Conservation (phyloP, 2,888 invertebrate genomes). For the Macropis europaea region DNA sequence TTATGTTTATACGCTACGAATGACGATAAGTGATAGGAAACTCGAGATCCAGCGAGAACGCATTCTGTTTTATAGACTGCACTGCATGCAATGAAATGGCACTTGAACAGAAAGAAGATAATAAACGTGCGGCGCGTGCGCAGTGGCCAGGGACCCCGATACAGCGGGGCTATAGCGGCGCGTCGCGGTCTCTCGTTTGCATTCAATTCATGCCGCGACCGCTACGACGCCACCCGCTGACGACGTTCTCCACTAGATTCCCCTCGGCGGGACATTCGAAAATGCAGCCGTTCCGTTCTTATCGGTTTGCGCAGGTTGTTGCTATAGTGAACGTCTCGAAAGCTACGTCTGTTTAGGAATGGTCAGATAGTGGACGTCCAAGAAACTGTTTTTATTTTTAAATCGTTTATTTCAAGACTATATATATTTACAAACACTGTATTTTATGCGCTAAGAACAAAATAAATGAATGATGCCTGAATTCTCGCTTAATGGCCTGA, state of each 20-base stretch:
- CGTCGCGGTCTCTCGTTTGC: conserved; percentile 54
- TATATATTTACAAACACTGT: too few species aligned
- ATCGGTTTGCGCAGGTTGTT: too few species aligned
- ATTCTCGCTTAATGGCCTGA: too few species aligned
- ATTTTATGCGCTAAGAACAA: too few species aligned
- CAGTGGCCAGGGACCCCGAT: conserved; percentile 37
- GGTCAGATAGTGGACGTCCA: too few species aligned
- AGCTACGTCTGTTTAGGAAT: too few species aligned
- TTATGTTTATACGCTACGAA: conserved; percentile 72
- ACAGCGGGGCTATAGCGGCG: conserved; percentile 41
- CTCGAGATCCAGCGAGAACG: conserved; percentile 70
- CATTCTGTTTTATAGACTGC: conserved; percentile 71
- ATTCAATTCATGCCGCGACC: conserved; percentile 58
- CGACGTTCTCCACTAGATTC: not conserved
- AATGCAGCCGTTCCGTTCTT: not conserved
- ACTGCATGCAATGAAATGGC: conserved; percentile 68
- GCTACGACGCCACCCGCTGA: conserved; percentile 21
- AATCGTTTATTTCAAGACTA: too few species aligned
- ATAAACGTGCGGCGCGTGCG: conserved; percentile 63
- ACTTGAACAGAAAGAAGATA: conserved; percentile 69
- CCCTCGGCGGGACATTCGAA: conserved; percentile 39
- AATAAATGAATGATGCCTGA: too few species aligned
- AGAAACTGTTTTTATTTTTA: too few species aligned
- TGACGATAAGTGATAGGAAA: conserved; percentile 73
- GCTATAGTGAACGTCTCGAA: too few species aligned